phyloP scores from a whole-genome alignment of 2,888 invertebrate species.

The Netelia inedita region DNA sequence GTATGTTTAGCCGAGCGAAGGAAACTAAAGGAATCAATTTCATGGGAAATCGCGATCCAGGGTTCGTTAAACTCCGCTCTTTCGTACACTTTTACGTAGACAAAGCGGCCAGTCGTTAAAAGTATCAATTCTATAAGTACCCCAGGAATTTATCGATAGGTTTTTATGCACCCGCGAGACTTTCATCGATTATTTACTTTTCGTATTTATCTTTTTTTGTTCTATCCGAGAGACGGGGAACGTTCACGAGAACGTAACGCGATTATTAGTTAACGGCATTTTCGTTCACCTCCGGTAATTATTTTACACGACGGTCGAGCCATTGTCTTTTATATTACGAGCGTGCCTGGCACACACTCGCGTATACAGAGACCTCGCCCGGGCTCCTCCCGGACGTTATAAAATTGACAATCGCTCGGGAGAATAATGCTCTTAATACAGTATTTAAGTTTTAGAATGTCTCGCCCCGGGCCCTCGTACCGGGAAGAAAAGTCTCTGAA shows the following conservation, averaged over 20 bases:
- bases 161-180: too few species aligned
- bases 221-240: background rate
- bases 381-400: background rate
- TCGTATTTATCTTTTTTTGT: conserved; percentile 6
- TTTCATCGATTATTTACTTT: background rate
- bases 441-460: conserved; percentile 8
- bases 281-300: background rate
- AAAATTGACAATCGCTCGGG: conserved; percentile 1
- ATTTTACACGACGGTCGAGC: background rate
- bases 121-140: conserved; percentile 1
- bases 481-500: background rate
- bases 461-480: background rate
- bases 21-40: conserved; percentile 7
- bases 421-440: background rate
- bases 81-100: background rate
- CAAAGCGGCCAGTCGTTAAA: background rate
- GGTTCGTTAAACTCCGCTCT: conserved; percentile 10
- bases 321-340: background rate
- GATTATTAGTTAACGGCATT: background rate
- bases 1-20: conserved; percentile 1
- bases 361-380: background rate
- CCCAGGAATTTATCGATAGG: background rate
- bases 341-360: background rate
- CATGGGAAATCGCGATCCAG: conserved; percentile 20
- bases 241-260: background rate